phyloP scores from a whole-genome alignment of 2,113 vertebrate species.

The Bubo scandiacus region DNA sequence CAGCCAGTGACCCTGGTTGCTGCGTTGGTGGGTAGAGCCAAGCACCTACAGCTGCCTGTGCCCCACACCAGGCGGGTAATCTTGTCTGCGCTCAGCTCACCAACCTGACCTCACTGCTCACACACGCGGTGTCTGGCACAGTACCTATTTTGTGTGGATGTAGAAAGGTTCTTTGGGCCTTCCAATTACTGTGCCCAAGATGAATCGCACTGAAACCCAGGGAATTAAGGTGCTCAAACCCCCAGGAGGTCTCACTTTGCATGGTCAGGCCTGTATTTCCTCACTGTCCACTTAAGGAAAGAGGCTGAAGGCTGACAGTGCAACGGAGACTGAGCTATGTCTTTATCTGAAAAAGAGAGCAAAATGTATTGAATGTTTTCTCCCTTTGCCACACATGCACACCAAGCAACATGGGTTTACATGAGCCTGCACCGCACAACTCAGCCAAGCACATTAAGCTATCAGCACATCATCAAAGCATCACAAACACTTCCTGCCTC shows the following conservation, averaged over 20 bases:
- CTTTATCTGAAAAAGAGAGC: background rate
- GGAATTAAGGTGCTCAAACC: background rate
- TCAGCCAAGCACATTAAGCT: background rate
- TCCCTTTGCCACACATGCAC: background rate
- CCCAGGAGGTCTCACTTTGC: background rate
- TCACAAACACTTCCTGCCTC: background rate
- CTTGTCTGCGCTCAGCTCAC: background rate
- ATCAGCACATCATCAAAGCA: background rate
- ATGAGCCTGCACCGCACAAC: background rate
- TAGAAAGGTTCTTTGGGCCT: background rate
- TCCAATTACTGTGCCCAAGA: background rate
- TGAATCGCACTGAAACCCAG: rapidly evolving
- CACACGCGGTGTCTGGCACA: background rate
- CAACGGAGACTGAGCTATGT: background rate
- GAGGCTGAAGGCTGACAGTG: background rate
- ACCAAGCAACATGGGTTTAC: background rate
- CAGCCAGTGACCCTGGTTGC: background rate
- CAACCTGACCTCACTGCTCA: background rate
- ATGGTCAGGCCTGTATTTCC: background rate
- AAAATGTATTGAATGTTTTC: background rate
- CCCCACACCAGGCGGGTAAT: background rate
- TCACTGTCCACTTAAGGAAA: background rate
- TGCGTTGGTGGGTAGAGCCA: background rate
- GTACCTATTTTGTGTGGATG: background rate
- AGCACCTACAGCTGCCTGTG: background rate